Evolutionary conservation across 2,113 vertebrate genomes (phyloP).

Genomic region (Motacilla alba): DNA sequence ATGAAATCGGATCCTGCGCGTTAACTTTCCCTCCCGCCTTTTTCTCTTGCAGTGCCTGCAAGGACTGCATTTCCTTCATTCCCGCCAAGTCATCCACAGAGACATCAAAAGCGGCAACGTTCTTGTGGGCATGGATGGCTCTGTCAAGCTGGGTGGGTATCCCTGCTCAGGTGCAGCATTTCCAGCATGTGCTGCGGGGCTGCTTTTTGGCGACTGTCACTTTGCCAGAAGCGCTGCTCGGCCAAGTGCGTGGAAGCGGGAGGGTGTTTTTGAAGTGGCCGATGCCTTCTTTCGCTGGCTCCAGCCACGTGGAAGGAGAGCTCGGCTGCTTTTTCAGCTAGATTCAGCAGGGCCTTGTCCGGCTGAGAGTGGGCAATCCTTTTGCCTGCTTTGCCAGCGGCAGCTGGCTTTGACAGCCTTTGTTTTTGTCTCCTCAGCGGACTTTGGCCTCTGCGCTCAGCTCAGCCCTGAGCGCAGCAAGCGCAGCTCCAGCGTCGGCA

Average conservation of each 20-base stretch:
- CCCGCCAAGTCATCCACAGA: background rate
- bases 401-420: background rate
- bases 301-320: rapidly evolving
- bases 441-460: background rate
- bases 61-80: background rate
- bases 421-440: background rate
- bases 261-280: background rate
- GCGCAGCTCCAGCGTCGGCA: too few species aligned
- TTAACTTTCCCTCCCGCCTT: background rate
- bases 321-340: background rate
- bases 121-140: background rate
- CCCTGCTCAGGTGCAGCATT: rapidly evolving
- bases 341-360: background rate
- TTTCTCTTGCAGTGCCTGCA: background rate
- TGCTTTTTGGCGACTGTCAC: too few species aligned
- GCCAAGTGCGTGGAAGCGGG: rapidly evolving
- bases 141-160: background rate
- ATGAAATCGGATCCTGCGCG: too few species aligned
- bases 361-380: too few species aligned
- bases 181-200: background rate
- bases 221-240: background rate
- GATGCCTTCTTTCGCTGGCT: background rate
- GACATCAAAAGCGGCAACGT: background rate
- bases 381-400: too few species aligned
- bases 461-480: too few species aligned